Percentiles rank a stretch among this genome's conserved stretches.
These are phyloP conservation scores for Epizoanthus illoricatus DNA, from an alignment of 92 coral and sea anemone species.

Conservation along the genomic window DNA sequence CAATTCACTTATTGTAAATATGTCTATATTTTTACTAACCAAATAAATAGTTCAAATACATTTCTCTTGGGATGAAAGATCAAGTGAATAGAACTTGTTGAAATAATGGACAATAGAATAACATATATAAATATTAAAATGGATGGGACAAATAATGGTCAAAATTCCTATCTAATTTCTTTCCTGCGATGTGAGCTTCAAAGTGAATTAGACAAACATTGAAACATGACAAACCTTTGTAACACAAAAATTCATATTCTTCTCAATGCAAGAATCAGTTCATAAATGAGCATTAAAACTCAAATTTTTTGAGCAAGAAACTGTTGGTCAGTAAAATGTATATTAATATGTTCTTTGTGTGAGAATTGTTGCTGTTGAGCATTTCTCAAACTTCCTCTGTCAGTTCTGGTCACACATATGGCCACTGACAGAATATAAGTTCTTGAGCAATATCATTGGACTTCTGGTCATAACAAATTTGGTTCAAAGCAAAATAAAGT, in stretches of 20 bases:
- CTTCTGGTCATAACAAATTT: background rate
- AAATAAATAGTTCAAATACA: no score
- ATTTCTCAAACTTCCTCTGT: background rate
- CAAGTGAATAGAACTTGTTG: constrained; percentile 17
- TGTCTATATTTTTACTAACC: no score
- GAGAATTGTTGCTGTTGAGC: background rate
- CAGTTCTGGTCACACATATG: background rate
- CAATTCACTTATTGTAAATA: background rate
- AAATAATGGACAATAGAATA: background rate
- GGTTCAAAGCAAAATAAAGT: background rate
- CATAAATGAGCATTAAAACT: background rate
- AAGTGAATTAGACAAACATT: background rate
- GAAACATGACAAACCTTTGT: background rate
- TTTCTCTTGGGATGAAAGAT: background rate
- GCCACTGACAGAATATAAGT: background rate
- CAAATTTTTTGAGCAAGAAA: background rate
- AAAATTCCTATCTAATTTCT: background rate
- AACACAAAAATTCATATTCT: background rate
- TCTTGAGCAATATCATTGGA: background rate
- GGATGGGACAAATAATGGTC: background rate
- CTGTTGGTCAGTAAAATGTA: no score
- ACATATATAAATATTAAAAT: no score
- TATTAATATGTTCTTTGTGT: background rate
- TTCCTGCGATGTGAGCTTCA: background rate
- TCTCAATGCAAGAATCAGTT: background rate